phyloP scores from a whole-genome alignment of 2,113 vertebrate genomes.

The Perca flavescens region DNA sequence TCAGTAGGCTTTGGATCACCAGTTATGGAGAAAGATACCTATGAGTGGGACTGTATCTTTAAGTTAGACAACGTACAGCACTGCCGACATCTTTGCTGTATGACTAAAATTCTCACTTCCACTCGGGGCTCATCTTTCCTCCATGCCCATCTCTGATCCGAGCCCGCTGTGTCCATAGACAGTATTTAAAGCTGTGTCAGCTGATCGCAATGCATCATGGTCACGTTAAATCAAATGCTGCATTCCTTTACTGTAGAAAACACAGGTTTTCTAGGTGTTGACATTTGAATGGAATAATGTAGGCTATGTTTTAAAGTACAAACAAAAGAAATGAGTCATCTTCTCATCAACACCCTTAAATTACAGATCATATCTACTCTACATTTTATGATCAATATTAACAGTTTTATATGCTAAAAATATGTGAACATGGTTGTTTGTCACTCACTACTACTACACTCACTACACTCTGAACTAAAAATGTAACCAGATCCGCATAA shows the following conservation, averaged over 20 bases:
- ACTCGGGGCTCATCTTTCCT: background rate
- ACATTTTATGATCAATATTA: no score
- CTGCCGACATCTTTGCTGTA: background rate
- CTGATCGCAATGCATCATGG: slow-evolving; percentile 52
- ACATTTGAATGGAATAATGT: background rate
- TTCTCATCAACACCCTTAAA: background rate
- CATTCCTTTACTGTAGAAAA: slow-evolving; percentile 13
- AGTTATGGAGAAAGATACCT: background rate
- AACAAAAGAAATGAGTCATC: no score
- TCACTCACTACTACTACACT: no score
- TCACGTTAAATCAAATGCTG: slow-evolving; percentile 19
- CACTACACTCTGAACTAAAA: no score
- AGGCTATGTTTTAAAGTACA: no score
- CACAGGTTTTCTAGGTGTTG: no score
- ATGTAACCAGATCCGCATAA: no score
- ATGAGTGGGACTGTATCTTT: background rate
- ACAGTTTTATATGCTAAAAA: no score
- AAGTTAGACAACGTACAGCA: background rate
- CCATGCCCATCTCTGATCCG: background rate
- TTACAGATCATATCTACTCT: background rate
- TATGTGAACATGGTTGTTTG: no score
- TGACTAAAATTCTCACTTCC: background rate
- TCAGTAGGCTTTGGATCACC: background rate
- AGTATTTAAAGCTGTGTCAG: slow-evolving; percentile 25
- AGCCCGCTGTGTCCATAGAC: no score